phyloP scores from a whole-genome alignment of 2,888 invertebrate genomes.

The Nowickia ferox region DNA sequence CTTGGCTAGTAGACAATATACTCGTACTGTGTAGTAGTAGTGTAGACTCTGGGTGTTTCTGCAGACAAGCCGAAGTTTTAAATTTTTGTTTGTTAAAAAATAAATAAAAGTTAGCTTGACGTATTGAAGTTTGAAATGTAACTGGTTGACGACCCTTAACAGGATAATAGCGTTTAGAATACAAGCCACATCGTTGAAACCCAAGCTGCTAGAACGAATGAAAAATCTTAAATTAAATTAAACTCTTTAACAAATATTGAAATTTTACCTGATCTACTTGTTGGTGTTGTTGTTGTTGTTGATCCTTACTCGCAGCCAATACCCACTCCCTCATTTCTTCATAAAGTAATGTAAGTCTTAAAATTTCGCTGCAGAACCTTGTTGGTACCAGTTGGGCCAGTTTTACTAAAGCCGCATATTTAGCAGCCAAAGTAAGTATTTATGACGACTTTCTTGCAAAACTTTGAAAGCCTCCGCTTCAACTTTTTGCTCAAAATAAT shows the following conservation, averaged over 20 bases:
- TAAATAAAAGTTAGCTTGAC: slow-evolving; percentile 86
- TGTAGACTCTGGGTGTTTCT: too few species aligned
- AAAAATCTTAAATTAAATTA: not conserved
- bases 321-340: slow-evolving; percentile 98
- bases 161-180: slow-evolving; percentile 96
- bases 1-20: too few species aligned
- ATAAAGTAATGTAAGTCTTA: slow-evolving; percentile 87
- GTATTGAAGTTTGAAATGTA: slow-evolving; percentile 84
- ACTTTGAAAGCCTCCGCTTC: slow-evolving; percentile 77
- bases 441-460: slow-evolving; percentile 75
- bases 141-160: slow-evolving; percentile 85
- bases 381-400: slow-evolving; percentile 70
- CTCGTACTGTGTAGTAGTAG: too few species aligned
- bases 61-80: too few species aligned
- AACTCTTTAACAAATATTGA: not conserved
- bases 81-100: too few species aligned
- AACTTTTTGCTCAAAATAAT: slow-evolving; percentile 75
- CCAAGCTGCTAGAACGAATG: slow-evolving; percentile 85
- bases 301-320: slow-evolving; percentile 97
- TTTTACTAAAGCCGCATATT: slow-evolving; percentile 74
- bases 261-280: slow-evolving; percentile 91
- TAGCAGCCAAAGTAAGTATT: slow-evolving; percentile 75
- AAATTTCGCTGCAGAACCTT: slow-evolving; percentile 79
- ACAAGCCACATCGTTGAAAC: slow-evolving; percentile 88
- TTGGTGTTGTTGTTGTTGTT: slow-evolving; percentile 78